Base-by-base conservation (phyloP, 2,888 invertebrate species). In the Sphaerophoria taeniata region DNA sequence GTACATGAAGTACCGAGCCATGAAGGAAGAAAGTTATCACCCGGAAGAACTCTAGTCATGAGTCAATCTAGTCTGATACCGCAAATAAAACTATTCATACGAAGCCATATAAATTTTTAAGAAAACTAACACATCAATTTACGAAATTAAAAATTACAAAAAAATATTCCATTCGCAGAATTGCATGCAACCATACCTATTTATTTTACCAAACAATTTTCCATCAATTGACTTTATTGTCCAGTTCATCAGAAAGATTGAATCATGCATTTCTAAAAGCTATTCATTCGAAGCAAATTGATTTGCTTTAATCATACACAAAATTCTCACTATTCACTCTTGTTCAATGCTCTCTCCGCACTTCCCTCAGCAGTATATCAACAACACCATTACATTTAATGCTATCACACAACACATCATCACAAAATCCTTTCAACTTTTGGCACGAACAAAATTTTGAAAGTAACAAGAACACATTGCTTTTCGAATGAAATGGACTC, bases 241-340 rank as follows among this genome's bases (percentile, higher is more conserved):
- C 33, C 71, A 39, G n/a, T 55, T 2, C 60, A 63, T 79, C 16
- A 47, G 16, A 39, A 79, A 39, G 43, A 69, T 69, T 45, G 61
- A 47, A 69, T 74, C 79, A 61, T 36, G 65, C 65, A 47, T 45
- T 70, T 75, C 67, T 79, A 84, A 84, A 71, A 75, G 79, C 39
- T 67, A 67, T 71, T 71, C 83, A 65, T 67, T 79, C 36, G 47
- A 63, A 69, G 75, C 36, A 67, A 84, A 80, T 84, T 79, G 80
- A 79, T 79, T 84, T 71, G 55, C 83, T 24, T 24, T 79, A 84
- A 71, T 84, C 71, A 60, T 55, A 65, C 24, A n/a, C 24, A 2
- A n/a, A n/a, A n/a, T n/a, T 24, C 24, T 24, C 24, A 24, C 24
- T 24, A 2, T 24, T 24, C 1, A 24, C 24, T 24, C n/a, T n/a